These are phyloP conservation scores for Netelia fuscicornis DNA, from an alignment of 2,888 invertebrate genomes.

Conservation along the genomic window DNA sequence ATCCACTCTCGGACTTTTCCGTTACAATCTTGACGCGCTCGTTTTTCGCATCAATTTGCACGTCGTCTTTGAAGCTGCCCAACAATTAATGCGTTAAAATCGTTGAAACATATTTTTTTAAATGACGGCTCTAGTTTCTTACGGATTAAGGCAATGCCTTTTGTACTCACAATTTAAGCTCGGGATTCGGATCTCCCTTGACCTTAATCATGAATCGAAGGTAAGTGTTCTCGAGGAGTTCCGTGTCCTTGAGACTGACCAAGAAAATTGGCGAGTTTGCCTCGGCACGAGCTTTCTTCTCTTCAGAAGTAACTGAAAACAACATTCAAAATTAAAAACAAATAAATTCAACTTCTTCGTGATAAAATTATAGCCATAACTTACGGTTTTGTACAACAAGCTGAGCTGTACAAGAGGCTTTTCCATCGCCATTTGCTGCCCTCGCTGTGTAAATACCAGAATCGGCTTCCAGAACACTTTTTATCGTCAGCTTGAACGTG, in stretches of 20 bases:
- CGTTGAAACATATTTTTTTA: neutral
- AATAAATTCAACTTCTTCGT: neutral
- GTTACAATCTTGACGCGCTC: slow-evolving; percentile 90
- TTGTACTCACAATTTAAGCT: slow-evolving; percentile 93
- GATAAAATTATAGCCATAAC: slow-evolving; percentile 76
- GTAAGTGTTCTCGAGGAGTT: slow-evolving; percentile 94
- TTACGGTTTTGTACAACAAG: slow-evolving; percentile 94
- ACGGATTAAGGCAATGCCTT: neutral
- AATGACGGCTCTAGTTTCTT: neutral
- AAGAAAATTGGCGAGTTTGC: slow-evolving; percentile 93
- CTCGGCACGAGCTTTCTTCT: slow-evolving; percentile 89
- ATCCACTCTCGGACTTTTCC: slow-evolving; percentile 92
- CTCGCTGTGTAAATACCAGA: slow-evolving; percentile 96
- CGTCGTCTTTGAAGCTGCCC: slow-evolving; percentile 92
- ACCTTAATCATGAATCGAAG: slow-evolving; percentile 95
- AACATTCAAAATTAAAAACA: neutral
- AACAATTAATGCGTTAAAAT: neutral
- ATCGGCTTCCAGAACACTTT: slow-evolving; percentile 91
- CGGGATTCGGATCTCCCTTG: slow-evolving; percentile 95
- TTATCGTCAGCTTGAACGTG: slow-evolving; percentile 90
- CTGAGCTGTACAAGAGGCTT: slow-evolving; percentile 94
- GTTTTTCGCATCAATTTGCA: slow-evolving; percentile 89
- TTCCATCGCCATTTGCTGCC: slow-evolving; percentile 93
- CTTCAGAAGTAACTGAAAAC: slow-evolving; percentile 89
- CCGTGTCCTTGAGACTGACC: slow-evolving; percentile 94